phyloP scores from a whole-genome alignment of 2,113 vertebrate species.

The Saimiri boliviensis region DNA sequence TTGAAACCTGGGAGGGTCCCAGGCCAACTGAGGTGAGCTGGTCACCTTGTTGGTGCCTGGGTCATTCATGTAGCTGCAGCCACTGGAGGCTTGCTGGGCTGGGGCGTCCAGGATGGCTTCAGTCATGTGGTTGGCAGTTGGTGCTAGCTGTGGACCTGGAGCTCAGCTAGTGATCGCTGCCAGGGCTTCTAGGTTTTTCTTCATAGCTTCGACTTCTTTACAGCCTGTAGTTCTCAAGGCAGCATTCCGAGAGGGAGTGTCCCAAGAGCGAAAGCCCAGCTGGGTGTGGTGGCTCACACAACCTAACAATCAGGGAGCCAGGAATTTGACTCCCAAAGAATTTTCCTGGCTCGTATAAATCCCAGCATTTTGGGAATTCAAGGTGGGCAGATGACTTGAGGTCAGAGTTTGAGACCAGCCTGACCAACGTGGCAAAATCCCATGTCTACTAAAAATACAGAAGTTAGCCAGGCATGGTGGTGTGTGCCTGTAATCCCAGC shows the following conservation, averaged over 20 bases:
- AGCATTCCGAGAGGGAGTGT: not conserved
- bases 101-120: fast-evolving
- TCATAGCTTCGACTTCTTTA: not conserved
- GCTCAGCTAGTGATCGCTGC: not conserved
- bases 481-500: too few species aligned
- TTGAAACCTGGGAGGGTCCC: not conserved
- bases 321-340: too few species aligned
- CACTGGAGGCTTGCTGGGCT: fast-evolving
- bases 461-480: too few species aligned
- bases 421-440: too few species aligned
- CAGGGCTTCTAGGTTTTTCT: not conserved
- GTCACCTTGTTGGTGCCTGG: not conserved
- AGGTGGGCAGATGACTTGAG: too few species aligned
- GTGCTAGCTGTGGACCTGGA: not conserved
- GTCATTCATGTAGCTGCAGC: fast-evolving
- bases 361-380: too few species aligned
- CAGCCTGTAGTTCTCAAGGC: not conserved
- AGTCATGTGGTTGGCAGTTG: fast-evolving
- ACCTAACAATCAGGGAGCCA: too few species aligned
- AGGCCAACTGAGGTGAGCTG: not conserved
- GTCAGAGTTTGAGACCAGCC: too few species aligned
- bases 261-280: not conserved
- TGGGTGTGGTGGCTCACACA: too few species aligned
- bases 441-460: too few species aligned
- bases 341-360: too few species aligned